Base-by-base conservation (phyloP, 2,888 invertebrate genomes). In the Formica aserva region DNA sequence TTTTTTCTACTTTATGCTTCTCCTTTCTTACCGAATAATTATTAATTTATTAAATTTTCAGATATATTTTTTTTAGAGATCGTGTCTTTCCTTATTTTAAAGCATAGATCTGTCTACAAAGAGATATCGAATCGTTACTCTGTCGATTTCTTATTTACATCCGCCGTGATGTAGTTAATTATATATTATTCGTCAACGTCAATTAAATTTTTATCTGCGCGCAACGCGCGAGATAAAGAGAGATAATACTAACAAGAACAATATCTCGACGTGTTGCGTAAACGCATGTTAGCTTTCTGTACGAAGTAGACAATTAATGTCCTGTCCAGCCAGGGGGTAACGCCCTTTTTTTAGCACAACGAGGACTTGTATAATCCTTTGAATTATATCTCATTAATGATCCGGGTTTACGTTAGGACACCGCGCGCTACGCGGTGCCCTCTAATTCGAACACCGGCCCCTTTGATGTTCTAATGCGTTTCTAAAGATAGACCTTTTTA, bases 1-100 rank as follows among this genome's bases (percentile, higher is more conserved):
- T 81, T 88, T 88, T 91, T n/a, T n/a, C n/a, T n/a, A n/a, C n/a
- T n/a, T n/a, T n/a, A n/a, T 87, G 75, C 72, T 87, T 89, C 71
- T 80, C 69, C 48, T 6, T 11, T 11, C 13, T 13, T 38, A 6
- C 22, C 15, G 5, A 22, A 22, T n/a, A 22, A 35, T 11, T 45
- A 45, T 45, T 32, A 6, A 11, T 15, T 57, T 41, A 18, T 57
- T 4, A 32, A 35, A 80, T 76, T 26, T 45, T 60, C 18, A 32
- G 11, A 3, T 15, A 18, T 26, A 22, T 75, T 80, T 60, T n/a
- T 75, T 80, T 60, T n/a, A 35, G 38, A 26, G n/a, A n/a, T 52
- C 52, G 0, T 22, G 18, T 3, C 69, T 41, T 45, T 35, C 22
- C 9, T 41, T n/a, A 8, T 1, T 3, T 32, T 8, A 29, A 48